Percentiles rank a stretch among this genome's conserved stretches.
Conservation (phyloP, 2,797 vertebrate species). For the Enteromius paludinosus region DNA sequence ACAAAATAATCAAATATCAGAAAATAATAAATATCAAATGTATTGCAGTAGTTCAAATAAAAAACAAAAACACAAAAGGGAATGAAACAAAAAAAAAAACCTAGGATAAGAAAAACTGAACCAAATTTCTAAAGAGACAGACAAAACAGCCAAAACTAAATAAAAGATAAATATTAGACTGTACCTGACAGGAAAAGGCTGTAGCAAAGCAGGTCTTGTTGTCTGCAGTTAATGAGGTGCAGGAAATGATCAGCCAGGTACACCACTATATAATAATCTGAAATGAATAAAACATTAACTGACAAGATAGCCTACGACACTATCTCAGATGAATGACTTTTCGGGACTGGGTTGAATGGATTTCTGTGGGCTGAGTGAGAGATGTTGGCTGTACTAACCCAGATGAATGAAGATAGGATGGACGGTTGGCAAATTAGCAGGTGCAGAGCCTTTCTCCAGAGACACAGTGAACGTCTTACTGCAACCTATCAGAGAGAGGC, state of each 20-base stretch:
- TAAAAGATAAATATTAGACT: background rate
- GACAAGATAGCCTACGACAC: background rate
- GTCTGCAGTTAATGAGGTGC: slow-evolving; percentile 90
- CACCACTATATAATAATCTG: slow-evolving; percentile 89
- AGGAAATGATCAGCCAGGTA: slow-evolving; percentile 88
- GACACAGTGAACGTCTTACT: slow-evolving; percentile 87
- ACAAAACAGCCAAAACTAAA: background rate
- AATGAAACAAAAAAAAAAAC: background rate
- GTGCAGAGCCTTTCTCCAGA: slow-evolving; percentile 67
- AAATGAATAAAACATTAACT: slow-evolving; percentile 48
- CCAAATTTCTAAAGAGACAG: background rate
- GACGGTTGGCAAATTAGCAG: slow-evolving; percentile 66
- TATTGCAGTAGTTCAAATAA: background rate
- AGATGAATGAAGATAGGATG: slow-evolving; percentile 88
- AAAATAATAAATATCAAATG: background rate
- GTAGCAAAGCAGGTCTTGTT: slow-evolving; percentile 90
- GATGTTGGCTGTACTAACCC: slow-evolving; percentile 74
- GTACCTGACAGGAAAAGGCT: slow-evolving; percentile 92
- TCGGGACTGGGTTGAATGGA: background rate
- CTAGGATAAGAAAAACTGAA: background rate
- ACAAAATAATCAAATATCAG: background rate
- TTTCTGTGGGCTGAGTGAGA: background rate
- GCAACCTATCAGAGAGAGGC: slow-evolving; percentile 76
- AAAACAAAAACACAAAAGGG: background rate
- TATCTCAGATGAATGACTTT: background rate